Evolutionary conservation across 2,888 invertebrate genomes (phyloP).

Genomic region (Gortyna flavago): DNA sequence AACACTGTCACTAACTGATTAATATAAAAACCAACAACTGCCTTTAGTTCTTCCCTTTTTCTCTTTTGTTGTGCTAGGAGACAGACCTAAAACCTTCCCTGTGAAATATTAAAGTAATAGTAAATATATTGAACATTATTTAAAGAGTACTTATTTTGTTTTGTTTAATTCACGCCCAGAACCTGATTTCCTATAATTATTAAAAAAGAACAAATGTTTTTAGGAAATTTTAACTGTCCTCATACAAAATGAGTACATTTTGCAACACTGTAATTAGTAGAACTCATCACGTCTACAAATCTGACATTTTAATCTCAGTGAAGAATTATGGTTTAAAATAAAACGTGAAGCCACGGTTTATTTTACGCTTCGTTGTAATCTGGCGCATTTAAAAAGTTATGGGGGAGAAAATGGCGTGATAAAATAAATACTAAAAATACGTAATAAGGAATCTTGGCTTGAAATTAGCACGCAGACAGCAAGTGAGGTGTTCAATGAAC

Average conservation of each 20-base stretch:
- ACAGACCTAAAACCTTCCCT: too few species aligned
- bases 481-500: not conserved
- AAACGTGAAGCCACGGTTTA: slow-evolving; percentile 27
- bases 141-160: too few species aligned
- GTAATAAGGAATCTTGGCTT: too few species aligned
- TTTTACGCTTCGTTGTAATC: slow-evolving; percentile 5
- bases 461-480: not conserved
- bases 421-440: not conserved
- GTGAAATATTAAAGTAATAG: too few species aligned
- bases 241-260: slow-evolving; percentile 19
- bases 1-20: too few species aligned
- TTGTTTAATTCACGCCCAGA: too few species aligned
- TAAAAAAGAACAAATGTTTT: too few species aligned
- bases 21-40: too few species aligned
- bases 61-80: too few species aligned
- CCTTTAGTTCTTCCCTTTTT: too few species aligned
- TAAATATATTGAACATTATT: too few species aligned
- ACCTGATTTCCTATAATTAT: too few species aligned
- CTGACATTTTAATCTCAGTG: slow-evolving; percentile 51
- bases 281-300: slow-evolving; percentile 45
- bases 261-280: slow-evolving; percentile 39
- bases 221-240: not conserved
- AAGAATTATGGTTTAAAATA: slow-evolving; percentile 41
- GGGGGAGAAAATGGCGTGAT: not conserved
- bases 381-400: slow-evolving; percentile 13